phyloP scores from a whole-genome alignment of 2,797 vertebrate genomes.

The Lutjanus argentimaculatus region DNA sequence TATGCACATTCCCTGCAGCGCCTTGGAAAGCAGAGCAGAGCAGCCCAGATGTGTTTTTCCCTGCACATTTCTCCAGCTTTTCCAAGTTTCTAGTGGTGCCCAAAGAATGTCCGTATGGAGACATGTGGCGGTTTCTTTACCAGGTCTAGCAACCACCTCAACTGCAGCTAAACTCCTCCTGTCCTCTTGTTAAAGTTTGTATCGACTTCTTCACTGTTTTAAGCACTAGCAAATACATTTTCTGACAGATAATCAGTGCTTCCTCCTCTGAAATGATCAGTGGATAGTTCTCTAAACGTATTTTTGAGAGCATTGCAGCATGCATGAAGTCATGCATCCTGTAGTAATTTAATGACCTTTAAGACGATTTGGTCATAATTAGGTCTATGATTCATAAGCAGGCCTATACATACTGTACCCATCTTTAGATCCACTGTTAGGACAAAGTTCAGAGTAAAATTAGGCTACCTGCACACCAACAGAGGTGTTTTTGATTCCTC shows the following conservation, averaged over 20 bases:
- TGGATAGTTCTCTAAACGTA: no score
- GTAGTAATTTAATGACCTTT: neutral
- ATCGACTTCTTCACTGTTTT: no score
- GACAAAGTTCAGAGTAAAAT: neutral
- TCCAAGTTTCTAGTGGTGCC: neutral
- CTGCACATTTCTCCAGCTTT: slow-evolving; percentile 25
- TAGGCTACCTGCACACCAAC: neutral
- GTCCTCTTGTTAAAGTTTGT: neutral
- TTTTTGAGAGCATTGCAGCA: no score
- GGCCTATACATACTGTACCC: no score
- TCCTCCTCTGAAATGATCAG: no score
- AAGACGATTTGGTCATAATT: neutral
- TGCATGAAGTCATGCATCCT: neutral
- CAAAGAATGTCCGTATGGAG: neutral
- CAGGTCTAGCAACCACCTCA: neutral
- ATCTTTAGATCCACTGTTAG: neutral
- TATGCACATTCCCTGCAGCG: slow-evolving; percentile 22
- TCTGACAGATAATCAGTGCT: no score
- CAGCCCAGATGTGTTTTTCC: slow-evolving; percentile 21
- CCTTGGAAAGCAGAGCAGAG: slow-evolving; percentile 22
- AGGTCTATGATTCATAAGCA: neutral
- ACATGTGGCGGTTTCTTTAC: neutral
- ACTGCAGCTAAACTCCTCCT: neutral
- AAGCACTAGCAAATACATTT: no score
- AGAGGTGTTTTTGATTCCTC: neutral